These are phyloP conservation scores for Calephelis perditalis DNA, from an alignment of 2,888 invertebrate genomes.

Conservation along the genomic window DNA sequence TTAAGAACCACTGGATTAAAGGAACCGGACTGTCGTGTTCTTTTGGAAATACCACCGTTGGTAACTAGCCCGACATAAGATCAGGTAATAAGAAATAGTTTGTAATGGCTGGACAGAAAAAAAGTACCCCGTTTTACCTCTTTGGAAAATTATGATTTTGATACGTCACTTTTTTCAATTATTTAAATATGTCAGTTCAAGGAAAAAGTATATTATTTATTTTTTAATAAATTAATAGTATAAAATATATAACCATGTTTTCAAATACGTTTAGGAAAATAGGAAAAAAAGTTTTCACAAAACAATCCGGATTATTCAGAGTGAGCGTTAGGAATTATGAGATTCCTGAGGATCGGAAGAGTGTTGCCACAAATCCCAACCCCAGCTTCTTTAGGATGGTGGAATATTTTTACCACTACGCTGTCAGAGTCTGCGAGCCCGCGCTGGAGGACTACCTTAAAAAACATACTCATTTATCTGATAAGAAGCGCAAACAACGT, in stretches of 20 bases:
- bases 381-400: conserved; percentile 81
- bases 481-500: conserved; percentile 79
- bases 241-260: not conserved
- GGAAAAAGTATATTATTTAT: conserved; percentile 56
- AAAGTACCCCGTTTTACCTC: too few species aligned
- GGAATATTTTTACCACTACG: conserved; percentile 83
- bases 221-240: not conserved
- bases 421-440: conserved; percentile 72
- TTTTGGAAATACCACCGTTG: too few species aligned
- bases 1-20: too few species aligned
- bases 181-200: conserved; percentile 88
- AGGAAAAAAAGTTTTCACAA: not conserved
- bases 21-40: too few species aligned
- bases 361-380: conserved; percentile 49
- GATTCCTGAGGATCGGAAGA: conserved; percentile 54
- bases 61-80: too few species aligned
- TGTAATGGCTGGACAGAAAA: too few species aligned
- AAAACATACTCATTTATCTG: conserved; percentile 63
- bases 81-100: too few species aligned
- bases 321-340: conserved; percentile 44
- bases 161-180: too few species aligned
- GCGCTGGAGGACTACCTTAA: conserved; percentile 69
- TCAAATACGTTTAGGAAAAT: conserved; percentile 12
- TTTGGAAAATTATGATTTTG: too few species aligned
- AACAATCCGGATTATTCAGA: conserved; percentile 7